Evolutionary conservation across 2,797 vertebrate genomes (phyloP).

Genomic region (Trachurus trachurus): DNA sequence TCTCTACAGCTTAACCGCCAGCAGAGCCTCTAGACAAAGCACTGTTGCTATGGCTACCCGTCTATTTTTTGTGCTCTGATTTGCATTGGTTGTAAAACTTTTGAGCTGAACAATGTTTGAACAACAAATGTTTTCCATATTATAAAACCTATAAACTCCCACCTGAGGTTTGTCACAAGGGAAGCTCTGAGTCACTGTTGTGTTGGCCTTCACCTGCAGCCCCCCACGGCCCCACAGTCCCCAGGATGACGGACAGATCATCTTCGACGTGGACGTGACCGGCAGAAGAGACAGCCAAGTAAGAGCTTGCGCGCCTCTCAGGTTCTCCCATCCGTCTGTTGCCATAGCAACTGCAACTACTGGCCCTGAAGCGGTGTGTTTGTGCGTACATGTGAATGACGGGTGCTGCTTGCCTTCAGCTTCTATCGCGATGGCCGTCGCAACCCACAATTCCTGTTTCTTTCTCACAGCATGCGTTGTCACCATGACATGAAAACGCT

Average conservation of each 20-base stretch:
- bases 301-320: conserved; percentile 23
- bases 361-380: conserved; percentile 5
- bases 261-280: conserved; percentile 94
- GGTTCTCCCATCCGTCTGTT: conserved; percentile 49
- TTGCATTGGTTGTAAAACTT: not conserved
- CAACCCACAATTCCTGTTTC: conserved; percentile 2
- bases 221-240: conserved; percentile 91
- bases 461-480: not conserved
- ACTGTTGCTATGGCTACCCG: conserved; percentile 14
- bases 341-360: conserved; percentile 49
- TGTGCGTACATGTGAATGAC: conserved; percentile 22
- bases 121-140: not conserved
- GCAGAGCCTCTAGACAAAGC: not conserved
- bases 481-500: not conserved
- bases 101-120: not conserved
- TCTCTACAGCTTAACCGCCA: not conserved
- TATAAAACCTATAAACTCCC: not conserved
- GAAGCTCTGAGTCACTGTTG: not conserved
- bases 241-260: conserved; percentile 97
- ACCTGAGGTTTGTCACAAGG: not conserved
- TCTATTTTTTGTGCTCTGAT: not conserved
- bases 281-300: conserved; percentile 89
- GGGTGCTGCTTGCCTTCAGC: conserved; percentile 50
- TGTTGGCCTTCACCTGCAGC: conserved; percentile 67
- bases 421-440: conserved; percentile 54